Conservation (phyloP, 2,797 vertebrate species). For the Molothrus aeneus region DNA sequence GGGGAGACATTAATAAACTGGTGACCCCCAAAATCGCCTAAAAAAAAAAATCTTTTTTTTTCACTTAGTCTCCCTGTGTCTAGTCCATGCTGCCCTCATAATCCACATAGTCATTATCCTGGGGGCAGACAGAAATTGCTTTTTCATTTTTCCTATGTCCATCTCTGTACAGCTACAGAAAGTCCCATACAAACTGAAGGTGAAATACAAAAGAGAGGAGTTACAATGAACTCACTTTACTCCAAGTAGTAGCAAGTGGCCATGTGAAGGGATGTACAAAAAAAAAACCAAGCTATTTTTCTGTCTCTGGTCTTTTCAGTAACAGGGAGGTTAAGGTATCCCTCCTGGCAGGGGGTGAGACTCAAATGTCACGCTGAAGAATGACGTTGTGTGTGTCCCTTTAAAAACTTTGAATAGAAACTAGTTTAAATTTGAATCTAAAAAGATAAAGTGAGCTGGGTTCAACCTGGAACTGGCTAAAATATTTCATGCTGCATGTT, state of each 20-base stretch:
- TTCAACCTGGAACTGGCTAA: not conserved
- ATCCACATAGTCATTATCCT: not conserved
- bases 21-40: not conserved
- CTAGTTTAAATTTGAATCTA: conserved; percentile 39
- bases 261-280: not conserved
- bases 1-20: not conserved
- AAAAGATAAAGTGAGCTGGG: conserved; percentile 19
- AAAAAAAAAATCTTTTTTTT: not conserved
- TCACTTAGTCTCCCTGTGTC: not conserved
- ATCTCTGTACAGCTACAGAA: not conserved
- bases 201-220: not conserved
- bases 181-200: not conserved
- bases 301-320: not conserved
- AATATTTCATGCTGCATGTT: not conserved
- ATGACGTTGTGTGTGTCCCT: not conserved
- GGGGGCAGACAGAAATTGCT: not conserved
- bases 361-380: not conserved
- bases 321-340: conserved; percentile 17
- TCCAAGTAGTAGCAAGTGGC: not conserved
- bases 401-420: conserved; percentile 31
- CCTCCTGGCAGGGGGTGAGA: not conserved
- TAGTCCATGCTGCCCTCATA: not conserved
- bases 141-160: not conserved
- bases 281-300: not conserved
- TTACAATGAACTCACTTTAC: conserved; percentile 13